phyloP scores from a whole-genome alignment of 2,797 vertebrate species.

The Pitangus sulphuratus region DNA sequence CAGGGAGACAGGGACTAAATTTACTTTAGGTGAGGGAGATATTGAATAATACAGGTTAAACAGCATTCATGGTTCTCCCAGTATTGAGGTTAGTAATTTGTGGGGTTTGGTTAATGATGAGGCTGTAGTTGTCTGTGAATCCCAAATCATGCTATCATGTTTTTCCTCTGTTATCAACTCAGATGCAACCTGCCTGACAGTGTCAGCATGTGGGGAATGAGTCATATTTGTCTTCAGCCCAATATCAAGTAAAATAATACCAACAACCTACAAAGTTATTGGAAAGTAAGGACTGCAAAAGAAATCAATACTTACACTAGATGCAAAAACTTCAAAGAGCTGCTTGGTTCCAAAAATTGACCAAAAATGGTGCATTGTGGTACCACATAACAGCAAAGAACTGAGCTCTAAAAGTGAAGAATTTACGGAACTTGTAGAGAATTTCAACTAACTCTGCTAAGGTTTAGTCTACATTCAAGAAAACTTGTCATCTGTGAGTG shows the following conservation, averaged over 20 bases:
- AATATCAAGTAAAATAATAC: background rate
- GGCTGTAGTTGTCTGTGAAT: background rate
- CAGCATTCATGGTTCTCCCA: background rate
- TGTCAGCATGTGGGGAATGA: rapidly evolving
- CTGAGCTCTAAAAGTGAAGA: background rate
- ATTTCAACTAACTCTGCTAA: background rate
- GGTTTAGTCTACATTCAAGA: background rate
- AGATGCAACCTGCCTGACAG: background rate
- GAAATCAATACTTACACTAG: background rate
- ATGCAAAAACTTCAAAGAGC: background rate
- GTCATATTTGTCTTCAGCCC: background rate
- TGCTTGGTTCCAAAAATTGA: background rate
- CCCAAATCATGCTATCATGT: background rate
- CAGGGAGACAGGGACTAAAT: background rate
- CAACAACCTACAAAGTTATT: rapidly evolving
- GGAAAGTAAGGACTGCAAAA: background rate
- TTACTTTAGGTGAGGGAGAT: background rate
- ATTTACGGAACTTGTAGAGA: background rate
- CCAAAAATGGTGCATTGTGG: background rate
- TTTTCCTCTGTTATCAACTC: background rate
- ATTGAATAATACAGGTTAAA: background rate
- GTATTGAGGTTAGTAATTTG: background rate
- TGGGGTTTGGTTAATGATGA: background rate
- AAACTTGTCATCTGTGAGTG: background rate
- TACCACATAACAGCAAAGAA: background rate